Evolutionary conservation across 2,888 invertebrate genomes (phyloP), one percentile per base, ranked within the genome.

Genomic region (Tortricodes alternella): DNA sequence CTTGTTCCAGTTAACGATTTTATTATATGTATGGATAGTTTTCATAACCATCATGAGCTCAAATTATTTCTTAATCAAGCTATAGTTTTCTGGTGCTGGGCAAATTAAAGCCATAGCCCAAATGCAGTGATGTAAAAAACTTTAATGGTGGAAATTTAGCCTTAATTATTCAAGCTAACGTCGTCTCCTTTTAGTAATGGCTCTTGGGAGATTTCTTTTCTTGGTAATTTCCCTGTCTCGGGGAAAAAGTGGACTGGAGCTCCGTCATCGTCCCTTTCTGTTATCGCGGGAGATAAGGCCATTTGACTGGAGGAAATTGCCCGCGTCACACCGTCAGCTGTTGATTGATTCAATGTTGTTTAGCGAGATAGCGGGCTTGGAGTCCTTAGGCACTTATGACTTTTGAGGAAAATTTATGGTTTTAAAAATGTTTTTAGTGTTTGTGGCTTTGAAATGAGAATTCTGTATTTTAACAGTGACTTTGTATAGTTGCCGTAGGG

Each of bases 261-360:
- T 38, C 39, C 50, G 58, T 56, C 62, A 59, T 55, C 51, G 46
- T 37, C 11, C 44, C 37, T 16, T n/a, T 39, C 48, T 15, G 52
- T 57, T 60, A 57, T 60, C 57, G 35, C 44, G 19, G 16, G 16
- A 60, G 44, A 49, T 53, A 53, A 60, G 53, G 39, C 35, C 46
- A 24, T 46, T 53, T 35, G 32, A 44, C 53, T 21, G 34, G 21
- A 27, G 32, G 53, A 50, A 56, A 50, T 56, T 41, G 46, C 39
- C 19, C 46, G 21, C 39, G 35, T 43, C 38, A 43, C 41, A 48
- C 23, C 43, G 43, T 21, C 29, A 8, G 21, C 16, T 15, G 29
- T 34, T 46, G 46, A 46, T 46, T 46, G 46, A 46, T 46, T 46
- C 19, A 46, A 21, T 21, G 46, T 15, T 46, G 46, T 29, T 44